Evolutionary conservation across 2,113 vertebrate genomes (phyloP), one percentile per base, ranked within the genome.

Genomic region (Hypomesus transpacificus): DNA sequence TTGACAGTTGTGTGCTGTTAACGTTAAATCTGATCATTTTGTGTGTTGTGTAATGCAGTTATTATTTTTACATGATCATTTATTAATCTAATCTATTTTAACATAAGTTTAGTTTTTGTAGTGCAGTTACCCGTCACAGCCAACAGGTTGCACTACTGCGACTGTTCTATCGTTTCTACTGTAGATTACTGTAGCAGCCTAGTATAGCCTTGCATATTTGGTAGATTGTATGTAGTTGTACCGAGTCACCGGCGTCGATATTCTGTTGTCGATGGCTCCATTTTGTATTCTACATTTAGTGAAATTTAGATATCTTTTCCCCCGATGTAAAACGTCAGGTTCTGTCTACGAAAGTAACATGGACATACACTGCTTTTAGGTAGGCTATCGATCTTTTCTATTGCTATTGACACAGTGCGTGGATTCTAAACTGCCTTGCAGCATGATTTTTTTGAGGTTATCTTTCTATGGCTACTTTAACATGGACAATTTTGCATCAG

Each of bases 61-160:
- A 46, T 46, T 46, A 34, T 7, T 11, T 46, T 46, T 46, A 46
- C 8, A 11, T 46, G 31, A 7, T 46, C 2, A 7, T 11, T 13
- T 46, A 46, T 46, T 9, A 13, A 46, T 11, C 39, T 11, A 46
- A 46, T 46, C 39, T 46, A 46, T 46, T 46, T 46, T 46, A 46
- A 46, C 39, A 9, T 46, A 46, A 46, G 1, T 59, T 20, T 21
- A 59, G 57, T 59, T 21, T 21, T 22, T 20, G 9, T 52, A 65
- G 61, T 88, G 88, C 81, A 90, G 62, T 91, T 80, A 75, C 85
- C 18, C 3, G 21, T 34, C 5, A 24, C 52, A 71, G 61, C 87
- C 90, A 90, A 91, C 88, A 93, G 90, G 90, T 90, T 87, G 87
- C 87, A 86, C 84, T 87, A 81, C 83, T 67, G 76, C 75, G 76